phyloP scores from a whole-genome alignment of 1,140 invertebrate species.

The silkworm (Bombyx mori) region ASM3026992v2 NC_085129.1:18110001-18110500 shows the following conservation, averaged over 20 bases:
- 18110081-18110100: constrained; percentile 44
- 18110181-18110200: constrained; percentile 27
- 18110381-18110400: constrained; percentile 32
- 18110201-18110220: constrained; percentile 40
- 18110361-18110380: constrained; percentile 40
- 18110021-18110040: constrained; percentile 48
- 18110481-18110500: constrained; percentile 24
- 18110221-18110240: constrained; percentile 31
- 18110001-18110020: constrained; percentile 25
- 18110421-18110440: constrained; percentile 43
- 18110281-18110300: constrained; percentile 27
- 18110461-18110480: constrained; percentile 28
- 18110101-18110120: constrained; percentile 42
- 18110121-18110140: constrained; percentile 31
- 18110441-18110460: constrained; percentile 42
- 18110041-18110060: constrained; percentile 33
- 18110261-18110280: constrained; percentile 34
- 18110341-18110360: constrained; percentile 29
- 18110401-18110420: constrained; percentile 43
- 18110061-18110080: constrained; percentile 55
- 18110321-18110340: constrained; percentile 48
- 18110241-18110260: constrained; percentile 32
- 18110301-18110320: constrained; percentile 31
- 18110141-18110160: constrained; percentile 28
- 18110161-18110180: constrained; percentile 35